Evolutionary conservation across 2,888 invertebrate species (phyloP).

Genomic region (Acanthopleura granulata): DNA sequence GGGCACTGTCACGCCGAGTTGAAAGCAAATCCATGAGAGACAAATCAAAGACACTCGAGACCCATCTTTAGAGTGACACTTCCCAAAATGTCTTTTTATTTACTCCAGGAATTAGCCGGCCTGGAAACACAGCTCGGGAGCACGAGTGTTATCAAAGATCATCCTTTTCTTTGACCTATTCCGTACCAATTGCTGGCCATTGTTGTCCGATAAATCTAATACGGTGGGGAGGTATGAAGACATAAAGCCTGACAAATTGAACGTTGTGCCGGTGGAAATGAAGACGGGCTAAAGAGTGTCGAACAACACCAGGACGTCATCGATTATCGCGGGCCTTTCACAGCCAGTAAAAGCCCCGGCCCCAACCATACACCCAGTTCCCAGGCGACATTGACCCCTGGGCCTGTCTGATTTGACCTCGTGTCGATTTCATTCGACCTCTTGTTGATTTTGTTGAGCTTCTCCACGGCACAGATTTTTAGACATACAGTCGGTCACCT

Average conservation of each 20-base stretch:
- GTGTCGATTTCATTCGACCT: slow-evolving; percentile 4
- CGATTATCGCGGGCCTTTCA: neutral
- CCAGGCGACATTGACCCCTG: slow-evolving; percentile 9
- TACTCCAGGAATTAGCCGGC: slow-evolving; percentile 4
- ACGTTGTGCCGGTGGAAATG: neutral
- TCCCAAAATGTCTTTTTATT: slow-evolving; percentile 4
- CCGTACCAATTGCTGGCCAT: slow-evolving; percentile 8
- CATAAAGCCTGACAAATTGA: slow-evolving; percentile 17
- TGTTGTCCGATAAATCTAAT: slow-evolving; percentile 15
- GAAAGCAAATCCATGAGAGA: slow-evolving; percentile 12
- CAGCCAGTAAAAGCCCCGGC: neutral
- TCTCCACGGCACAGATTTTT: neutral
- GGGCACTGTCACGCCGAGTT: neutral
- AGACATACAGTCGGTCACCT: no score
- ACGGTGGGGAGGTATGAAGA: neutral
- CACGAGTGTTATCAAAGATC: neutral
- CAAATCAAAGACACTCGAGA: slow-evolving; percentile 12
- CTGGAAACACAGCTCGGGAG: neutral
- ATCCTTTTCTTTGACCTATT: neutral
- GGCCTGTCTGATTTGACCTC: neutral
- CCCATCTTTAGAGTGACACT: slow-evolving; percentile 1
- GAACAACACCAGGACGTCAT: neutral
- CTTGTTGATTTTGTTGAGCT: slow-evolving; percentile 9
- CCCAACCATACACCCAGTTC: neutral
- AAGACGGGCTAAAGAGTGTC: neutral